Evolutionary conservation across 2,888 invertebrate genomes (phyloP), one percentile per base, ranked within the genome.

Genomic region (Hylaea fasciaria): DNA sequence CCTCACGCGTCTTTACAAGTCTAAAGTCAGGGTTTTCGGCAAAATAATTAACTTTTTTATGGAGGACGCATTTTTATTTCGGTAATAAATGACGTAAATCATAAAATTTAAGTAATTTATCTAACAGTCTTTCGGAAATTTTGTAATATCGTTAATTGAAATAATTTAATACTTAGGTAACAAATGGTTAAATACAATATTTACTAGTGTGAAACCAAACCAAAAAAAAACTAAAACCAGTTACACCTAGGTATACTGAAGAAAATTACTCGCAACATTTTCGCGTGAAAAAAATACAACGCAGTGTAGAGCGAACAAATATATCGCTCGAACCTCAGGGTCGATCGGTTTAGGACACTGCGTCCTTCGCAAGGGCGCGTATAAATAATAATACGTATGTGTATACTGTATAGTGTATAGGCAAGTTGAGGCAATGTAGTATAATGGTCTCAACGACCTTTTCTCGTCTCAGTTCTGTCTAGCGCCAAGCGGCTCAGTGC

Each of bases 301-400:
- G 62, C 51, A 39, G 59, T 67, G 44, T 17, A 10, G 43, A 62
- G 17, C 59, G 17, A 68, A 68, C 71, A 64, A 69, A 72, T 69
- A 72, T 68, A 64, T 67, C 74, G 77, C n/a, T n/a, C n/a, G n/a
- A n/a, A n/a, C n/a, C n/a, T n/a, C n/a, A n/a, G n/a, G n/a, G 77
- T 73, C 77, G 74, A 77, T 74, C 70, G 71, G 72, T 76, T 62
- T 72, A 72, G 72, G 71, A 65, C 72, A 66, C 67, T 52, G 69
- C 73, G 87, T 82, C 88, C 86, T 87, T 82, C 70, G 77, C 85
- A 88, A 88, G 88, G 88, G 83, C 86, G 80, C 74, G 81, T 80
- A 78, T 79, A 81, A 81, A 32, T 32, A 32, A 82, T 77, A 82
- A 80, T 76, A 77, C 71, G 77, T 69, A 71, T 74, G 70, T 69